Base-by-base conservation (phyloP, 2,797 vertebrate species). In the Pteronotus mesoamericanus region DNA sequence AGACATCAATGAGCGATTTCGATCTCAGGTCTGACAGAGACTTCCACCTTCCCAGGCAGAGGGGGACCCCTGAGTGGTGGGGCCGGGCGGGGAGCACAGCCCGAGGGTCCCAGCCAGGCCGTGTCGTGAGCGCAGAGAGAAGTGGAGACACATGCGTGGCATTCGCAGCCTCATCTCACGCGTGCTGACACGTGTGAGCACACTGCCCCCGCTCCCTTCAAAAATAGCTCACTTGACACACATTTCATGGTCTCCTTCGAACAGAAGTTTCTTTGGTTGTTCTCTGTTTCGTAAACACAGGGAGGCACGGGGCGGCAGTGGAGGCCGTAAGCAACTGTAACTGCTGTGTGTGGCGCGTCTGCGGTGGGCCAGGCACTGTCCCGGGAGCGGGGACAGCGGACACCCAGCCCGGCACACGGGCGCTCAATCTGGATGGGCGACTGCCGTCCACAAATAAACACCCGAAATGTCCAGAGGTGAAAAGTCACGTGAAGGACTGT, bases 381-480 rank as follows among this genome's bases (percentile, higher is more conserved):
- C 37, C 1, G 15, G 32, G 29, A 46, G 42, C 0, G 21, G 24
- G 21, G n/a, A 22, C 26, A 37, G 83, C 19, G 7, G 4, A n/a
- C 21, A 22, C 4, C 32, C 32, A 9, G 24, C 0, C 0, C n/a
- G 44, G 32, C n/a, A n/a, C n/a, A n/a, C n/a, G n/a, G n/a, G n/a
- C n/a, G n/a, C 46, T n/a, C 29, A 11, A 3, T 22, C 48, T 12
- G 44, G 74, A 39, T 0, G 0, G 0, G 37, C n/a, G n/a, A n/a
- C n/a, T n/a, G n/a, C n/a, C 26, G 3, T 3, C 34, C 11, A n/a
- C 19, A 2, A 1, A 2, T 0, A 9, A 24, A 44, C 11, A 14
- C 10, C 1, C 5, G 0, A 18, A 48, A 19, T 0, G 0, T 5
- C 48, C 21, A 2, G 6, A 9, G 14, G 10, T 16, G 18, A 29